A percentile compares a stretch with the other conserved stretches of the same genome.
phyloP scores from a whole-genome alignment of 2,797 vertebrate species.

The Chaetodon trifasciatus region DNA sequence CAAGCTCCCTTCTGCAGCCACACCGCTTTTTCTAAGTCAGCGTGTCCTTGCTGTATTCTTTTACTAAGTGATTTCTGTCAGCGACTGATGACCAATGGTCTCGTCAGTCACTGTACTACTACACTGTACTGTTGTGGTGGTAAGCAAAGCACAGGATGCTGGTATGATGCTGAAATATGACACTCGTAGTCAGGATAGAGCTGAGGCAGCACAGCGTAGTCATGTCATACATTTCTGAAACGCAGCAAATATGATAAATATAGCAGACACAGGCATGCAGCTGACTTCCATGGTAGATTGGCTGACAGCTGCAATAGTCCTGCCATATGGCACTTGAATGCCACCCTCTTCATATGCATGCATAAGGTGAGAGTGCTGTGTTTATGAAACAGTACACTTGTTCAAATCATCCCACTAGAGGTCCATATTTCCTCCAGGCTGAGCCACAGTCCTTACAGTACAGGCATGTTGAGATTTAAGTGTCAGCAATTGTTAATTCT shows the following conservation, averaged over 20 bases:
- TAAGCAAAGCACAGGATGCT: conserved; percentile 46
- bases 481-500: conserved; percentile 18
- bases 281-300: conserved; percentile 50
- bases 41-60: conserved; percentile 8
- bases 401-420: not conserved
- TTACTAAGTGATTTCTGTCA: conserved; percentile 33
- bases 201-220: conserved; percentile 30
- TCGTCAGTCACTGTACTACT: conserved; percentile 36
- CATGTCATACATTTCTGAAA: conserved; percentile 64
- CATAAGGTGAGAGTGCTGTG: conserved; percentile 1
- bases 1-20: not conserved
- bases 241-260: conserved; percentile 76
- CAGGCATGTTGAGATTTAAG: not conserved
- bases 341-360: conserved; percentile 2
- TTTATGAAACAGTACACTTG: conserved; percentile 11
- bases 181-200: conserved; percentile 49
- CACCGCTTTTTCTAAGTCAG: conserved; percentile 2
- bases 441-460: not conserved
- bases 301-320: conserved; percentile 49
- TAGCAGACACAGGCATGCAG: conserved; percentile 66
- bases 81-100: conserved; percentile 21
- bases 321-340: conserved; percentile 15
- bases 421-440: conserved; percentile 14
- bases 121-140: conserved; percentile 43
- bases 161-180: conserved; percentile 73